A percentile compares a stretch with the other conserved stretches of the same genome.
These are phyloP conservation scores for Hippopotamyrus pictus DNA, from an alignment of 2,797 vertebrate species.

Conservation along the genomic window DNA sequence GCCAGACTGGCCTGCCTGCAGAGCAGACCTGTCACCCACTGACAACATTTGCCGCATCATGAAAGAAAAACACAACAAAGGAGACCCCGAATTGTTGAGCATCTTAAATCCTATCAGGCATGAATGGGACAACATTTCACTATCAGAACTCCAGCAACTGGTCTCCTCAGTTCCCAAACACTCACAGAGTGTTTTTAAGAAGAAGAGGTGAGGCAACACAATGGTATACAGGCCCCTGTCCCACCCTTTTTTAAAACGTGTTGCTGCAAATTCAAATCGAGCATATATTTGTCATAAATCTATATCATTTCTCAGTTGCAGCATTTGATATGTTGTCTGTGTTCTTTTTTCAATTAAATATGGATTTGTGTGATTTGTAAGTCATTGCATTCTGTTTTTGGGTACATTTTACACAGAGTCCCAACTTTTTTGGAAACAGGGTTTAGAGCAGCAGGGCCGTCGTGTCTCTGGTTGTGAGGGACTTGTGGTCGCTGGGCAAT, in stretches of 20 bases:
- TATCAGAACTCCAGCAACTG: not conserved
- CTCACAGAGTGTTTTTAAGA: not conserved
- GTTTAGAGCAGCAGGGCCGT: not conserved
- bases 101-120: not conserved
- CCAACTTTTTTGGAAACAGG: not conserved
- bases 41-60: not conserved
- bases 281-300: not conserved
- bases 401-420: not conserved
- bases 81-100: not conserved
- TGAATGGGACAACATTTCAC: not conserved
- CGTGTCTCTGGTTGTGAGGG: not conserved
- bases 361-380: not conserved
- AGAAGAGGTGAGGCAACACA: not conserved
- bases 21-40: no score
- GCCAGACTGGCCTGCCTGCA: no score
- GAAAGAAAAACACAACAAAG: not conserved
- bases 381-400: not conserved
- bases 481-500: not conserved
- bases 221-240: not conserved
- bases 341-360: not conserved
- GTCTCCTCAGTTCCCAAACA: not conserved
- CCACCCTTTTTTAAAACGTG: not conserved
- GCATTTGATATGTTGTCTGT: not conserved
- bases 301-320: not conserved
- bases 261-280: not conserved